Percentiles rank a stretch among this genome's conserved stretches.
Conservation (phyloP, 2,888 invertebrate genomes). For the Tethea ocularis region DNA sequence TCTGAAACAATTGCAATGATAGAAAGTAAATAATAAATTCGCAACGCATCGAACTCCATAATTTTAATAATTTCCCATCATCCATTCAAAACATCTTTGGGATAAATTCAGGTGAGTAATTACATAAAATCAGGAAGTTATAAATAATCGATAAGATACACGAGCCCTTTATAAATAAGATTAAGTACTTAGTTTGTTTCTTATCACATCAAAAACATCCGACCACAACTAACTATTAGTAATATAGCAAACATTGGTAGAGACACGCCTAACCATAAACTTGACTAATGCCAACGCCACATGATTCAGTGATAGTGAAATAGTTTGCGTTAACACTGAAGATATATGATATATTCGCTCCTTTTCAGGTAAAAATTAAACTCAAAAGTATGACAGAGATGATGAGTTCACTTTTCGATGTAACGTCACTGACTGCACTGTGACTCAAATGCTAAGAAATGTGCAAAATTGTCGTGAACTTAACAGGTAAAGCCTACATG, state of each 20-base stretch:
- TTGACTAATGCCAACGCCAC: slow-evolving; percentile 43
- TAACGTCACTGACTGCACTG: slow-evolving; percentile 20
- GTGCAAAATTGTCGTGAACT: slow-evolving; percentile 25
- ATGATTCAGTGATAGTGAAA: slow-evolving; percentile 48
- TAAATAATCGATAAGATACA: not conserved
- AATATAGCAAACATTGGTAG: slow-evolving; percentile 42
- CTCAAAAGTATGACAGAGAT: slow-evolving; percentile 33
- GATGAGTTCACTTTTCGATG: slow-evolving; percentile 43
- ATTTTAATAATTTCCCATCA: too few relatives aligned
- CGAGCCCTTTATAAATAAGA: slow-evolving; percentile 15
- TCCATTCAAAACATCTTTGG: too few relatives aligned
- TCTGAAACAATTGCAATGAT: too few relatives aligned
- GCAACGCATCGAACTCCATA: too few relatives aligned
- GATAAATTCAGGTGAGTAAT: too few relatives aligned
- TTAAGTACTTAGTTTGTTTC: slow-evolving; percentile 23
- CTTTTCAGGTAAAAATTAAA: slow-evolving; percentile 39
- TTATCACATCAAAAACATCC: slow-evolving; percentile 18
- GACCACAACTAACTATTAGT: slow-evolving; percentile 35
- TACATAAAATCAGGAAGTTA: not conserved
- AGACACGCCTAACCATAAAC: slow-evolving; percentile 40
- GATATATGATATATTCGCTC: slow-evolving; percentile 52
- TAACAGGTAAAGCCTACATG: slow-evolving; percentile 44
- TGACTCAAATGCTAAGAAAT: slow-evolving; percentile 48
- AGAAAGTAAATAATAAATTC: too few relatives aligned
- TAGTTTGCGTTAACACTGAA: slow-evolving; percentile 37